A percentile compares a stretch with the other conserved stretches of the same genome.
phyloP scores from a whole-genome alignment of 1,140 invertebrate species.

The Gonatopus flavifemur region DNA sequence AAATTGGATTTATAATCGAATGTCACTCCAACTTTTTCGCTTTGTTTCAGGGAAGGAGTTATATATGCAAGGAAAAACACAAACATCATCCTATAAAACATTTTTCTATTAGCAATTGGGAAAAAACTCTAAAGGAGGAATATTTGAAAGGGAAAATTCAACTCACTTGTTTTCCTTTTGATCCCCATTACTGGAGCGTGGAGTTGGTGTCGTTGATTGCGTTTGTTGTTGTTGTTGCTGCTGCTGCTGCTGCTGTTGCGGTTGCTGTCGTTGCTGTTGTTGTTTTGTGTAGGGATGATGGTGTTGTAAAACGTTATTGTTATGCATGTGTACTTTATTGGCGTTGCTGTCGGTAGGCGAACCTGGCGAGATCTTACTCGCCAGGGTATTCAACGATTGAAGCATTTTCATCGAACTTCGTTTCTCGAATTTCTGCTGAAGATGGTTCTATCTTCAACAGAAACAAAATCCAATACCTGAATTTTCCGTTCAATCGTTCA shows the following conservation, averaged over 20 bases:
- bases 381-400: slow-evolving; percentile 76
- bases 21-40: too few relatives aligned
- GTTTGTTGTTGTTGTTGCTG: slow-evolving; percentile 47
- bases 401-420: slow-evolving; percentile 65
- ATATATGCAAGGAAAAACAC: too few relatives aligned
- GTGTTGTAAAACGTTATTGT: slow-evolving; percentile 55
- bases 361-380: slow-evolving; percentile 78
- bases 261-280: slow-evolving; percentile 39
- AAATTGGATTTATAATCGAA: too few relatives aligned
- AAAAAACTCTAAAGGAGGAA: too few relatives aligned
- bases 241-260: slow-evolving; percentile 51
- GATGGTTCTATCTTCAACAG: too few relatives aligned
- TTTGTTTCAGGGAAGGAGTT: too few relatives aligned
- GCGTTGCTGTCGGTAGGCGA: slow-evolving; percentile 58
- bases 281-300: slow-evolving; percentile 54
- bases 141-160: slow-evolving; percentile 6
- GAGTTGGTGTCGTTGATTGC: slow-evolving; percentile 13
- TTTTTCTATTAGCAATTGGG: too few relatives aligned
- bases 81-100: too few relatives aligned
- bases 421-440: too few relatives aligned
- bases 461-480: too few relatives aligned
- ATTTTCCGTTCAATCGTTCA: too few relatives aligned
- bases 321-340: slow-evolving; percentile 58
- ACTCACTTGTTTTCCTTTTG: slow-evolving; percentile 58
- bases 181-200: slow-evolving; percentile 45